Percentiles rank a stretch among this genome's conserved stretches.
Conservation (phyloP, 2,113 vertebrate genomes). For the Lamprotornis superbus region DNA sequence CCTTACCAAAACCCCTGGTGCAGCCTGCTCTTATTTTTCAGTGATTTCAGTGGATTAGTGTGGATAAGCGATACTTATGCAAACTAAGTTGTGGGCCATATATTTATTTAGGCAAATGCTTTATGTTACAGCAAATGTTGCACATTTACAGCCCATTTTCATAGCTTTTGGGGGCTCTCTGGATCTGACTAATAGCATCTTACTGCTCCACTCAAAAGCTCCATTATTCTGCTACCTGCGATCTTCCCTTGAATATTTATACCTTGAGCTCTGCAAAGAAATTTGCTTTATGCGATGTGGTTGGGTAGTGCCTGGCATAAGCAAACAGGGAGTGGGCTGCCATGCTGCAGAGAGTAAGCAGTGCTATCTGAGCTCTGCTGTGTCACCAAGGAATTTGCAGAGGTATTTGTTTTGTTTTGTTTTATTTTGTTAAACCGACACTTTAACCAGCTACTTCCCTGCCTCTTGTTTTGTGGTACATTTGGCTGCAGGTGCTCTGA, state of each 20-base stretch:
- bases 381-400: neutral
- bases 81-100: neutral
- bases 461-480: accelerated
- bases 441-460: neutral
- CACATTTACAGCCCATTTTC: neutral
- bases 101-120: neutral
- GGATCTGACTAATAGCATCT: neutral
- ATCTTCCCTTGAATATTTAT: conserved; percentile 22
- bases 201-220: neutral
- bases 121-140: neutral
- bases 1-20: neutral
- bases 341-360: neutral
- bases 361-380: accelerated
- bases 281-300: neutral
- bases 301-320: neutral
- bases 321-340: neutral
- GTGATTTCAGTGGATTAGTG: neutral
- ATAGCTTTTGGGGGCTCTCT: neutral
- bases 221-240: conserved; percentile 10
- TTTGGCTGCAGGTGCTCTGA: neutral
- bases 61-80: neutral
- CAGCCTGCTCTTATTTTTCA: neutral
- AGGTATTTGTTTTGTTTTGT: neutral
- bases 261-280: neutral
- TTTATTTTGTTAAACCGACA: neutral